phyloP scores from a whole-genome alignment of 35 echinoderm and acorn worm genomes.

The Acanthaster planci region DNA sequence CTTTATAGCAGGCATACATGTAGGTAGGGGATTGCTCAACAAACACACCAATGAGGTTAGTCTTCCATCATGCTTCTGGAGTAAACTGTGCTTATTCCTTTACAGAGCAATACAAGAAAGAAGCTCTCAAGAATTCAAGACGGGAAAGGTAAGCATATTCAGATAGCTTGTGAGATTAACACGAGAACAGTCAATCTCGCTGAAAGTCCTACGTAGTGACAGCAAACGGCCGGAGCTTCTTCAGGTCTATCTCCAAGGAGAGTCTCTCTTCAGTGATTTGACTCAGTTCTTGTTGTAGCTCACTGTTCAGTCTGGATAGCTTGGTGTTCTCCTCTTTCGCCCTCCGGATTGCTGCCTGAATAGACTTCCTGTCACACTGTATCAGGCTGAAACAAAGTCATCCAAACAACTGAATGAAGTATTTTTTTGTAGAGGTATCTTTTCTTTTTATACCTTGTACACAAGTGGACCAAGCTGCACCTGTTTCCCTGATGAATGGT shows the following conservation, averaged over 20 bases:
- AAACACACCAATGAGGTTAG: neutral
- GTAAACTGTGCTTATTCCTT: neutral
- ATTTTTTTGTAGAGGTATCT: neutral
- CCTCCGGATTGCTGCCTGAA: constrained; percentile 78
- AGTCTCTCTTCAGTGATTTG: constrained; percentile 83
- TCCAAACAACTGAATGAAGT: neutral
- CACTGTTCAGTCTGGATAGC: constrained; percentile 79
- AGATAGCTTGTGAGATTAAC: neutral
- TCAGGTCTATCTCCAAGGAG: constrained; percentile 72
- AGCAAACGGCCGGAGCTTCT: constrained; percentile 84
- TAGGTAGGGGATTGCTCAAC: neutral
- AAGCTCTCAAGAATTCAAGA: neutral
- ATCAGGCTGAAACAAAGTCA: constrained; percentile 39
- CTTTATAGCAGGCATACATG: no score
- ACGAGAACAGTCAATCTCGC: neutral
- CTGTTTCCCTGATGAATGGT: neutral
- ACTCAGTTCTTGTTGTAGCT: constrained; percentile 90
- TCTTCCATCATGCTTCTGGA: neutral
- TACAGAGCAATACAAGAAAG: neutral
- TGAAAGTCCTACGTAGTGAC: constrained; percentile 38
- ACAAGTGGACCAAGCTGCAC: neutral
- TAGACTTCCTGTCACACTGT: constrained; percentile 57
- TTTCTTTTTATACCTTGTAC: neutral
- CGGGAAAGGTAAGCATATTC: neutral
- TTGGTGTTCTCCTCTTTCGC: constrained; percentile 90